Base-by-base conservation (phyloP, 2,797 vertebrate genomes). In the Champsocephalus gunnari region DNA sequence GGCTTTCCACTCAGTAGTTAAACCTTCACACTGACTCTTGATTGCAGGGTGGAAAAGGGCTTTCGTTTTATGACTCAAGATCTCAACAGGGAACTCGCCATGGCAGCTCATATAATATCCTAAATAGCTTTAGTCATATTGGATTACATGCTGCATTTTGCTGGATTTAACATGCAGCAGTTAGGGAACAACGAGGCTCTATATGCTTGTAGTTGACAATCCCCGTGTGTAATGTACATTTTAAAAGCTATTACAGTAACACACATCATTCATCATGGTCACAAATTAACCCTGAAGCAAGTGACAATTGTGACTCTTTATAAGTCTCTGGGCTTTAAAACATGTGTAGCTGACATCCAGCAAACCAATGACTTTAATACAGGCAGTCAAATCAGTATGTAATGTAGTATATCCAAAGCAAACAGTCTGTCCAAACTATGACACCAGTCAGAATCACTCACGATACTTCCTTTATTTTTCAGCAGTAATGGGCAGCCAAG, bases 61-160 rank as follows among this genome's bases (percentile, higher is more conserved):
- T 86, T 78, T 61, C 55, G 63, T 68, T 93, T 93, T 87, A 92
- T 83, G 73, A 77, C 75, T 74, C 67, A 66, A 81, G 83, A 77
- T 75, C 66, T 80, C 89, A 88, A 71, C 75, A 77, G 91, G 87
- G 89, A 89, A 81, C 66, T 87, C 71, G 69, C 69, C 62, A 32
- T 75, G 78, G 82, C 89, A 85, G 83, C 84, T 90, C 89, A 87
- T 89, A 90, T 73, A 87, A 85, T 84, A 90, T 84, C 87, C 75
- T 82, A 87, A 92, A 92, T 84, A 84, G 81, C 80, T 87, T 73
- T 57, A 75, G 89, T 82, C 73, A 76, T 90, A 92, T 93, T 91
- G 75, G 74, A 88, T 94, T 92, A 89, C 90, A 88, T 8, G 75
- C 81, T 80, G 73, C 56, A 82, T 87, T 88, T 86, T 44, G 61